Conservation (phyloP, 1,140 invertebrate genomes). For the Oryzaephilus surinamensis region DNA sequence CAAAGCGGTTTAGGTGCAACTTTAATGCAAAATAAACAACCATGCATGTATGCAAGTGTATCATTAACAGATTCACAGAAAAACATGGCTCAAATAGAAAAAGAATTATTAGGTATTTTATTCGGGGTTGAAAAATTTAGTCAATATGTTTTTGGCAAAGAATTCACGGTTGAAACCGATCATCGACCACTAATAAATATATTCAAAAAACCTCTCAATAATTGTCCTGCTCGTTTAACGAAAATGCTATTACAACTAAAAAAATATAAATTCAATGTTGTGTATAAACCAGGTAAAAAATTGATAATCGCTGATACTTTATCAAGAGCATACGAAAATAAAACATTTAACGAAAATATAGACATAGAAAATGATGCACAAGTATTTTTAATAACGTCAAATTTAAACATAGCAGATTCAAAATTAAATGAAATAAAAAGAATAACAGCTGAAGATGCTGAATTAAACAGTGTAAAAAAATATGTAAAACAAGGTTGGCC, state of each 20-base stretch:
- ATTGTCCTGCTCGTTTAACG: conserved; percentile 6
- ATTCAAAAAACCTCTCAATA: conserved; percentile 8
- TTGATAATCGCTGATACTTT: conserved; percentile 28
- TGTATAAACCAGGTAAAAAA: conserved; percentile 10
- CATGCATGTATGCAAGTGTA: conserved; percentile 27
- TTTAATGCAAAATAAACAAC: conserved; percentile 24
- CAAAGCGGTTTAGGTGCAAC: conserved; percentile 27
- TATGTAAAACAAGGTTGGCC: neutral
- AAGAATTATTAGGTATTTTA: conserved; percentile 13
- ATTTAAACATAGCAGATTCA: neutral
- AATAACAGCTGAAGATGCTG: neutral
- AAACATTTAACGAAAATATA: neutral
- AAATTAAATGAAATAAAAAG: too few species aligned
- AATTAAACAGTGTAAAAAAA: neutral
- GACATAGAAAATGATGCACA: neutral
- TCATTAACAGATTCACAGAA: conserved; percentile 29
- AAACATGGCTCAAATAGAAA: conserved; percentile 20
- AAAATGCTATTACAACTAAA: conserved; percentile 7
- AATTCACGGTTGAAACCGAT: conserved; percentile 11
- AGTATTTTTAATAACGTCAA: neutral
- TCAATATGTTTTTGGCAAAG: conserved; percentile 20
- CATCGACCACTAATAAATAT: conserved; percentile 17
- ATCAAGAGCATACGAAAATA: conserved; percentile 8
- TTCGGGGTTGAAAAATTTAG: conserved; percentile 15
- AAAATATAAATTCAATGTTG: conserved; percentile 8